Percentiles rank a stretch among this genome's conserved stretches.
Conservation (phyloP, 2,113 vertebrate genomes). For the Astatoreochromis straeleni region DNA sequence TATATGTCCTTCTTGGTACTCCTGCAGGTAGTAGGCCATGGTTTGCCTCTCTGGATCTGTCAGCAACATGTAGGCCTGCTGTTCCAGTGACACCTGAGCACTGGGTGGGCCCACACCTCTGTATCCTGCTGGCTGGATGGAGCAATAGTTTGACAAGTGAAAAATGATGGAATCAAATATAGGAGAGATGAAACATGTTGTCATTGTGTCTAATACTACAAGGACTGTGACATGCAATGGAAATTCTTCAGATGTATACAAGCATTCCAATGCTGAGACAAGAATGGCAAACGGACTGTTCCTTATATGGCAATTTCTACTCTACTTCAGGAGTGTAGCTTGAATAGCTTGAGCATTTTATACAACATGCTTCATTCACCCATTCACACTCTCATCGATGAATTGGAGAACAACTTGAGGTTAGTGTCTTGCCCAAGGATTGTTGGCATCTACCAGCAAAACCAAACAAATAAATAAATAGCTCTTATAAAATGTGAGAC, state of each 20-base stretch:
- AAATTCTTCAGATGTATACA: not conserved
- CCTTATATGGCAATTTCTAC: too few relatives aligned
- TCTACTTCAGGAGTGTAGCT: too few relatives aligned
- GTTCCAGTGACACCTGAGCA: slow-evolving; percentile 80
- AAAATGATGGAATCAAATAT: not conserved
- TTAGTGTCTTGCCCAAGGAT: too few relatives aligned
- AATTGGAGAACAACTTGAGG: too few relatives aligned
- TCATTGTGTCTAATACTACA: not conserved
- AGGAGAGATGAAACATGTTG: not conserved
- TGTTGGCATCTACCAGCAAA: too few relatives aligned
- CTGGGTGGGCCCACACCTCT: slow-evolving; percentile 77
- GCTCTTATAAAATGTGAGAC: too few relatives aligned
- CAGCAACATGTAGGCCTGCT: slow-evolving; percentile 84
- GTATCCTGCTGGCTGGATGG: slow-evolving; percentile 71
- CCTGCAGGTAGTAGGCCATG: slow-evolving; percentile 88
- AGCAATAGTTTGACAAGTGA: not conserved
- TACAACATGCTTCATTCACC: too few relatives aligned
- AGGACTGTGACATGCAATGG: not conserved
- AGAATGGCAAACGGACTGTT: too few relatives aligned
- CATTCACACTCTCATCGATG: too few relatives aligned
- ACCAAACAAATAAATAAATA: too few relatives aligned
- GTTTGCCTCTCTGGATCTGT: slow-evolving; percentile 81
- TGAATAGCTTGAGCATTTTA: too few relatives aligned
- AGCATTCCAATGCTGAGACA: too few relatives aligned
- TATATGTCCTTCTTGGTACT: slow-evolving; percentile 83